Base-by-base conservation (phyloP, 1,140 invertebrate species). In the Nephotettix cincticeps region DNA sequence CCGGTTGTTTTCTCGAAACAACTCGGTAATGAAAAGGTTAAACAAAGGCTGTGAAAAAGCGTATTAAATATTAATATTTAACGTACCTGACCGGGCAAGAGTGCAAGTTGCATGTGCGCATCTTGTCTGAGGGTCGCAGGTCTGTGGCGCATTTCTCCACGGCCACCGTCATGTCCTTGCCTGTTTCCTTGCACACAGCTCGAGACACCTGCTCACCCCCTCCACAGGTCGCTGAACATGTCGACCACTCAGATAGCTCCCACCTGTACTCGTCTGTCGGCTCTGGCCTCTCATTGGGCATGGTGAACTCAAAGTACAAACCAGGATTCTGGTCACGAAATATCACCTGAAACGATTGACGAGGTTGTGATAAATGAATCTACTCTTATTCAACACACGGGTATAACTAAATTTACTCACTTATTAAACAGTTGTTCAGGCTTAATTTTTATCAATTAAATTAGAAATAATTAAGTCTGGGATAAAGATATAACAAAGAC, bases 291-390 rank as follows among this genome's bases (percentile, higher is more conserved):
- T 88, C 77, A 80, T 88, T 80, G 65, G 78, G 89, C 65, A 92
- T 83, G 0, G 91, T 93, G 81, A 94, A 96, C 80, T 95, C 92
- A 82, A 93, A 95, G 66, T 84, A 84, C 17, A 96, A 84, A 17
- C 93, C 93, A 0, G 91, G 89, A 72, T 87, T 86, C 66, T 86
- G 85, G n/a, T 91, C 91, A 77, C 91, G 87, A 77, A 91, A 91
- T 74, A 95, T 88, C 25, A 93, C 83, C 94, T 95, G 83, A 74
- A 86, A 36, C 4, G 32, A 36, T 6, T 36, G 32, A 36, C 14
- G 14, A 36, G n/a, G n/a, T n/a, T n/a, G n/a, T n/a, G n/a, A n/a
- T n/a, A n/a, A n/a, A n/a, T n/a, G n/a, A n/a, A n/a, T n/a, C n/a
- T n/a, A n/a, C n/a, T n/a, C n/a, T n/a, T n/a, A n/a, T n/a, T n/a